Evolutionary conservation across 2,113 vertebrate genomes (phyloP).

Genomic region (Smithornis capensis): DNA sequence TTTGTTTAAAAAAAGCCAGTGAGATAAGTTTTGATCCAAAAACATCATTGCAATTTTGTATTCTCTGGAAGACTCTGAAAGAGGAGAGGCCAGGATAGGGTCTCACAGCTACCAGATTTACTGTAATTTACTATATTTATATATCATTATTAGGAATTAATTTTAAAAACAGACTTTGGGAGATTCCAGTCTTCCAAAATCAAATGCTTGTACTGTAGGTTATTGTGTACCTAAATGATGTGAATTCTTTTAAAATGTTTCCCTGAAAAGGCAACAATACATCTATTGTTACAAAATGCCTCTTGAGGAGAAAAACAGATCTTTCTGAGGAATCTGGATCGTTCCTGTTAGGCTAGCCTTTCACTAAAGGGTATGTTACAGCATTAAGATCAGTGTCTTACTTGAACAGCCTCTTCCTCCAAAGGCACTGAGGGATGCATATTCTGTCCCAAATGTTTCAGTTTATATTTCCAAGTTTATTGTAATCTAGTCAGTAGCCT

Average conservation of each 20-base stretch:
- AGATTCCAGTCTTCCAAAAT: background rate
- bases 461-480: background rate
- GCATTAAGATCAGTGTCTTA: background rate
- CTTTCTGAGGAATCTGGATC: background rate
- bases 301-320: background rate
- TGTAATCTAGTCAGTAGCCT: background rate
- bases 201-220: background rate
- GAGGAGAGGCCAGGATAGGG: background rate
- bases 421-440: background rate
- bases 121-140: background rate
- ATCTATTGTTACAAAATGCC: background rate
- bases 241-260: background rate
- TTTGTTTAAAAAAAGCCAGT: background rate
- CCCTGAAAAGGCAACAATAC: background rate
- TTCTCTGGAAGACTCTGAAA: background rate
- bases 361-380: background rate
- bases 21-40: background rate
- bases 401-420: background rate
- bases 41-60: background rate
- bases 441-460: background rate
- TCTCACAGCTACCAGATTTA: background rate
- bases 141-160: background rate
- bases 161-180: background rate
- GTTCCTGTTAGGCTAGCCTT: background rate
- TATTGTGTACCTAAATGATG: background rate